Evolutionary conservation across 2,113 vertebrate species (phyloP).

Genomic region (Onychorhynchus coronatus): DNA sequence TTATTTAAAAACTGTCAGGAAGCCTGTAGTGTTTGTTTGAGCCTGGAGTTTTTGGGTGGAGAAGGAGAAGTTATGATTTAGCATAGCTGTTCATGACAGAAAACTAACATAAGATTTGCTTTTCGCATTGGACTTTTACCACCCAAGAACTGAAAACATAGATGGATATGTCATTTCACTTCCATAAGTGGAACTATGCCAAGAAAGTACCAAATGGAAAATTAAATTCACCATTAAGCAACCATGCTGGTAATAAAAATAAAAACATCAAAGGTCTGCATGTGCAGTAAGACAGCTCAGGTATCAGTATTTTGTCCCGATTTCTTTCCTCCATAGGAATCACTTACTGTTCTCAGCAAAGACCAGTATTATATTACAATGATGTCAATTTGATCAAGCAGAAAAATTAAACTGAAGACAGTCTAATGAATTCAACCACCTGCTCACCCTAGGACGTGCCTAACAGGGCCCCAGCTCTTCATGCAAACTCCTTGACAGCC

Average conservation of each 20-base stretch:
- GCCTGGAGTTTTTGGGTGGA: background rate
- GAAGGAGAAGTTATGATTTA: background rate
- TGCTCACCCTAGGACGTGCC: background rate
- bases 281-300: background rate
- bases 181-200: background rate
- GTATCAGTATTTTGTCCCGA: background rate
- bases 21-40: background rate
- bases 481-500: background rate
- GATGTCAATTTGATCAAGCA: background rate
- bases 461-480: background rate
- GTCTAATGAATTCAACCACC: background rate
- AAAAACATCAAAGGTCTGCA: background rate
- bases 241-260: background rate
- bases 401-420: background rate
- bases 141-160: background rate
- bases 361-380: background rate
- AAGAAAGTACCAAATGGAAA: background rate
- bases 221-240: background rate
- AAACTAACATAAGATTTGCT: background rate
- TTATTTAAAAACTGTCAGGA: background rate
- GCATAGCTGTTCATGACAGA: background rate
- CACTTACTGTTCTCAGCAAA: background rate
- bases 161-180: background rate
- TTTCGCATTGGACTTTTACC: background rate
- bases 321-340: background rate